These are phyloP conservation scores for Talpa occidentalis DNA, from an alignment of 2,113 vertebrate genomes.

Conservation along the genomic window DNA sequence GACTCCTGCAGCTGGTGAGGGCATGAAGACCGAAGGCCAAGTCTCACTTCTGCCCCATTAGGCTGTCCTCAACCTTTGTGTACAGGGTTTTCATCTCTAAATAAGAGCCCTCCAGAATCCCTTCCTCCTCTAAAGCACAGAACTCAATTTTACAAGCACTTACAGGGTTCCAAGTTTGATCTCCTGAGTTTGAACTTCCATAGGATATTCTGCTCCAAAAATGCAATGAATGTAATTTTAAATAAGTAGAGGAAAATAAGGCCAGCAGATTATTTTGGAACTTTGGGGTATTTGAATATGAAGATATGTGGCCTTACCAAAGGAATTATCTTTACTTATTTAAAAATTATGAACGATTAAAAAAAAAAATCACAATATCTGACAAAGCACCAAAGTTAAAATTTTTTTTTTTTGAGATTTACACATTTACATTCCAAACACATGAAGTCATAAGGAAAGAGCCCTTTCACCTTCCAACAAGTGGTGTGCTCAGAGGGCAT, in stretches of 20 bases:
- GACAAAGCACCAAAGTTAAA: neutral
- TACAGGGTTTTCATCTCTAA: neutral
- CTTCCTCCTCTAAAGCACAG: neutral
- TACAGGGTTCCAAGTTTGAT: slow-evolving; percentile 16
- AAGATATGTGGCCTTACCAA: slow-evolving; percentile 16
- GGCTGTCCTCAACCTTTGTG: neutral
- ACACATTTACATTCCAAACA: neutral
- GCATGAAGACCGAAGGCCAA: neutral
- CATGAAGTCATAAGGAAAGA: neutral
- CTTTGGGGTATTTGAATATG: neutral
- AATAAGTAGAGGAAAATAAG: neutral
- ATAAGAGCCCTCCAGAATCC: neutral
- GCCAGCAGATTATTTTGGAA: slow-evolving; percentile 15
- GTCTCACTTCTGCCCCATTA: neutral
- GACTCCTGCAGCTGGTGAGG: neutral
- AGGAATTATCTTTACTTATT: neutral
- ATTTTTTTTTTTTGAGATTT: neutral
- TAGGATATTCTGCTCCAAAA: slow-evolving; percentile 1
- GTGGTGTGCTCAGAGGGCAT: neutral
- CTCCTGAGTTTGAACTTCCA: neutral
- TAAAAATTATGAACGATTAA: neutral
- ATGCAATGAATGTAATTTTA: slow-evolving; percentile 6
- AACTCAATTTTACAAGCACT: neutral
- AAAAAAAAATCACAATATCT: neutral
- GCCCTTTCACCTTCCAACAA: neutral